phyloP scores from a whole-genome alignment of 2,113 vertebrate genomes.

The Megalops atlanticus region DNA sequence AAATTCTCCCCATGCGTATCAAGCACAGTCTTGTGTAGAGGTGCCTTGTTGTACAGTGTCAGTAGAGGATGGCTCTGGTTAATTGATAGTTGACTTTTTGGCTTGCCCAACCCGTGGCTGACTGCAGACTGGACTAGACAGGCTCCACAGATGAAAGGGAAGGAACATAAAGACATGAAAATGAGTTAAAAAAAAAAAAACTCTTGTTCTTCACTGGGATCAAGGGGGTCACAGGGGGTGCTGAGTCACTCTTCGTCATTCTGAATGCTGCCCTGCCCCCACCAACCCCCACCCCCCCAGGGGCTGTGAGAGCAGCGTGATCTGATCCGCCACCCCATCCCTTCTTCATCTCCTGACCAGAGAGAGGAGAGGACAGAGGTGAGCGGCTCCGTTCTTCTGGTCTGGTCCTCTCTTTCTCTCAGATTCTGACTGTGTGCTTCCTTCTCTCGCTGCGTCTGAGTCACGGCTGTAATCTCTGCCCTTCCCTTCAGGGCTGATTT shows the following conservation, averaged over 20 bases:
- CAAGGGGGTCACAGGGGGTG: neutral
- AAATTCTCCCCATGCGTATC: too few relatives aligned
- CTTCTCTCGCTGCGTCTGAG: conserved; percentile 12
- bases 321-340: neutral
- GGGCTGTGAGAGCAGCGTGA: too few relatives aligned
- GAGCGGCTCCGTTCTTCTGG: neutral
- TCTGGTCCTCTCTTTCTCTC: neutral
- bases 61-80: too few relatives aligned
- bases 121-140: too few relatives aligned
- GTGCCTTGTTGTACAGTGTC: too few relatives aligned
- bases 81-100: too few relatives aligned
- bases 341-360: neutral
- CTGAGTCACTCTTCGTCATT: too few relatives aligned
- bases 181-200: neutral
- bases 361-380: neutral
- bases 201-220: neutral
- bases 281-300: neutral
- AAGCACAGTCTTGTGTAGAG: too few relatives aligned
- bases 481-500: conserved; percentile 27
- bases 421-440: neutral
- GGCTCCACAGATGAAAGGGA: neutral
- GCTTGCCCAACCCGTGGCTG: too few relatives aligned
- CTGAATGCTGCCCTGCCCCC: too few relatives aligned
- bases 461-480: conserved; percentile 28
- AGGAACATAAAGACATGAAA: neutral